phyloP scores from a whole-genome alignment of 37 sponge, comb jelly and placozoan genomes.

The Mnemiopsis leidyi region DNA sequence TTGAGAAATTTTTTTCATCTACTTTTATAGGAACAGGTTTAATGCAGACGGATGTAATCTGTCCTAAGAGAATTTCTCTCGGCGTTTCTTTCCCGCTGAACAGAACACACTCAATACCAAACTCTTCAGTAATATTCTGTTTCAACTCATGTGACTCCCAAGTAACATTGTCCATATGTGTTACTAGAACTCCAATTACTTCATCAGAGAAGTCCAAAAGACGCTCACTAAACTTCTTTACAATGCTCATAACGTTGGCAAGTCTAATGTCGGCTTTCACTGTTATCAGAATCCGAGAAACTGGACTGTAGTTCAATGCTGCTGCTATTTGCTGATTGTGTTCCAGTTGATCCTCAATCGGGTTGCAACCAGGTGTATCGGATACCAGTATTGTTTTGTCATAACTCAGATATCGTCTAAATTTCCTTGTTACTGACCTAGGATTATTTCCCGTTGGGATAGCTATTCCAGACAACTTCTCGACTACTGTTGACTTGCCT shows the following conservation, averaged over 20 bases:
- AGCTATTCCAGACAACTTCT: background rate
- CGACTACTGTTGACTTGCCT: background rate
- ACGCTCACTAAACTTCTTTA: background rate
- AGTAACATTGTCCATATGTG: conserved; percentile 33
- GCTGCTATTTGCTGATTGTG: background rate
- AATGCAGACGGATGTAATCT: background rate
- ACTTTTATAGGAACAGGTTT: background rate
- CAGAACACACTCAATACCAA: background rate
- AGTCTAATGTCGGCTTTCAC: conserved; percentile 49
- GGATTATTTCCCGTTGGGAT: background rate
- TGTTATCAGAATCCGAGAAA: background rate
- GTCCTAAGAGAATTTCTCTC: background rate
- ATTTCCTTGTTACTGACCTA: background rate
- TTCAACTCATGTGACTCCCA: background rate
- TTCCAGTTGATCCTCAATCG: background rate
- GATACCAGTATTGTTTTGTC: background rate
- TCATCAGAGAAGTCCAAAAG: background rate
- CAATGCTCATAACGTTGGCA: background rate
- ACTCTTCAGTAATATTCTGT: background rate
- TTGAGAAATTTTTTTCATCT: conserved; percentile 8
- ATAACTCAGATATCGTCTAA: background rate
- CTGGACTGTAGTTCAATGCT: conserved; percentile 19
- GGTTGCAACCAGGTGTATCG: background rate
- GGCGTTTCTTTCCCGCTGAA: background rate
- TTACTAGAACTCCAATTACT: conserved; percentile 22